Percentiles rank a stretch among this genome's conserved stretches.
Evolutionary conservation across 1,140 invertebrate genomes (phyloP).

Genomic region (Pogonomyrmex barbatus): DNA sequence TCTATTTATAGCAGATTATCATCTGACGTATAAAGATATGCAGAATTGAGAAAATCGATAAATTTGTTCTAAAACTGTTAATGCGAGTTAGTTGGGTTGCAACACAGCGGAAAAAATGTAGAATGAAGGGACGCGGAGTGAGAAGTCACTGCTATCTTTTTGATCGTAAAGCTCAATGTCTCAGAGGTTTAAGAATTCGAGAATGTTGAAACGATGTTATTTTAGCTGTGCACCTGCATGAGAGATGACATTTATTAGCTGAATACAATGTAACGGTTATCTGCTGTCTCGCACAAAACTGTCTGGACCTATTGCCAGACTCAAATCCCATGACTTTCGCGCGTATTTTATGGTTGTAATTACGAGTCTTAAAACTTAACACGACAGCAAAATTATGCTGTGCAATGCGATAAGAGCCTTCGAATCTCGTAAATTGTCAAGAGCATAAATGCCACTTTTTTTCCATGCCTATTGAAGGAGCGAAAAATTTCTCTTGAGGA

Average conservation of each 20-base stretch:
- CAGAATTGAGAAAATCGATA: neutral
- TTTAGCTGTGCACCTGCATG: constrained; percentile 57
- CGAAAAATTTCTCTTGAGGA: constrained; percentile 10
- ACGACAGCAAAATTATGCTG: constrained; percentile 67
- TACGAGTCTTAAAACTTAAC: constrained; percentile 69
- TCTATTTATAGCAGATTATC: constrained; percentile 2
- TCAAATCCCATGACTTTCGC: constrained; percentile 49
- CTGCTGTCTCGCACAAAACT: constrained; percentile 49
- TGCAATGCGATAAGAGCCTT: constrained; percentile 59
- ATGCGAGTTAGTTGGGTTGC: neutral
- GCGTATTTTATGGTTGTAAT: constrained; percentile 71
- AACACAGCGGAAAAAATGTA: neutral
- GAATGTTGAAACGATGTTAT: constrained; percentile 21
- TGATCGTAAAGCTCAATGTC: constrained; percentile 7
- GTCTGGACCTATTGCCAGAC: constrained; percentile 1
- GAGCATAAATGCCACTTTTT: constrained; percentile 35
- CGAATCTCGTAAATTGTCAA: constrained; percentile 49
- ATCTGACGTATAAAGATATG: neutral
- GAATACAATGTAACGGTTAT: constrained; percentile 57
- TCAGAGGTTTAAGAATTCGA: constrained; percentile 43
- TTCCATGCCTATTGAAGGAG: neutral
- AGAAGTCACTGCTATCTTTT: constrained; percentile 4
- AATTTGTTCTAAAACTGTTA: neutral
- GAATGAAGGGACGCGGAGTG: neutral
- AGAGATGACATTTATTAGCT: constrained; percentile 68